These are phyloP conservation scores for Calosoma granatense DNA, from an alignment of 1,140 invertebrate genomes.

Conservation along the genomic window DNA sequence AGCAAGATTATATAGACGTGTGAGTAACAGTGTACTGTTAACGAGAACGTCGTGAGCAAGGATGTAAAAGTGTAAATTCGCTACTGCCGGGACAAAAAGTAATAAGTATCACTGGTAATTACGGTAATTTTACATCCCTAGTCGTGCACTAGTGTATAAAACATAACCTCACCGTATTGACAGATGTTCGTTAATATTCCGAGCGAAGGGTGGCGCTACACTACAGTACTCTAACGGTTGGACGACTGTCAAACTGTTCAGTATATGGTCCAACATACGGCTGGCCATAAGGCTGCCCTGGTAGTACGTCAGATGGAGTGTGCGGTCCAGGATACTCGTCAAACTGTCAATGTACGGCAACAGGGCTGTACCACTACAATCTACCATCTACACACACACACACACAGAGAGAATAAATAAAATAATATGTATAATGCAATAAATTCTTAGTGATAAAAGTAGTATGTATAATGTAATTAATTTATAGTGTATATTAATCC, in stretches of 20 bases:
- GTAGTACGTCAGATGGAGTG: conserved; percentile 42
- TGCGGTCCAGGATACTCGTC: conserved; percentile 39
- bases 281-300: conserved; percentile 41
- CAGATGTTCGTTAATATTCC: conserved; percentile 57
- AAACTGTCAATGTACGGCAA: conserved; percentile 42
- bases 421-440: not conserved
- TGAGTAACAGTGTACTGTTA: no score
- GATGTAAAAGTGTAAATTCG: no score
- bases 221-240: conserved; percentile 55
- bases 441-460: conserved; percentile 4
- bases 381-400: conserved; percentile 24
- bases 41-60: no score
- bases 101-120: no score
- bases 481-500: no score
- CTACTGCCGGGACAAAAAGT: no score
- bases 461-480: no score
- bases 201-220: conserved; percentile 48
- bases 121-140: no score
- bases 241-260: conserved; percentile 47
- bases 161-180: conserved; percentile 59
- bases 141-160: no score
- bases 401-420: not conserved
- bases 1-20: not conserved
- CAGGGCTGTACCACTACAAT: conserved; percentile 30
- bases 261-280: conserved; percentile 36